Conservation (phyloP, 2,888 invertebrate genomes). For the Watsonalla cultraria region DNA sequence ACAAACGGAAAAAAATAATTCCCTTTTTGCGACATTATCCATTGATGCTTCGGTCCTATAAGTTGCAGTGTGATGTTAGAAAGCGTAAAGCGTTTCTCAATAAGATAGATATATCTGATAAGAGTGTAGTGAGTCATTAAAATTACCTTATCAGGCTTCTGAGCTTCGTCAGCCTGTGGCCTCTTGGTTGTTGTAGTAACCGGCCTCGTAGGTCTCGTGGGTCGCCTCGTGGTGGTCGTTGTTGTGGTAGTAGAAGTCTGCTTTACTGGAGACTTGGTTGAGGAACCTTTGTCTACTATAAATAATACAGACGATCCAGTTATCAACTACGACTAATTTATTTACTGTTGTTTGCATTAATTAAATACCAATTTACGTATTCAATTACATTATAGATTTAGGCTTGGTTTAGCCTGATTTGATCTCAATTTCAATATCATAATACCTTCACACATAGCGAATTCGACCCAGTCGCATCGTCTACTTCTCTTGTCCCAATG, state of each 20-base stretch:
- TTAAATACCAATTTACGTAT: too few relatives aligned
- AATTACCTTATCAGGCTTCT: conserved; percentile 50
- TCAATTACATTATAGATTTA: too few relatives aligned
- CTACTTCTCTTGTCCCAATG: conserved; percentile 86
- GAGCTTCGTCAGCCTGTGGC: conserved; percentile 38
- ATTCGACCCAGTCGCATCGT: conserved; percentile 89
- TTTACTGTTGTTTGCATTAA: too few relatives aligned
- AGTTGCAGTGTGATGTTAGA: too few relatives aligned
- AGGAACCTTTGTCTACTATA: conserved; percentile 38
- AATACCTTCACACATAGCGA: conserved; percentile 82
- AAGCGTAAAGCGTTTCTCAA: too few relatives aligned
- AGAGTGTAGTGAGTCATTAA: not conserved
- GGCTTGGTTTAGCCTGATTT: too few relatives aligned
- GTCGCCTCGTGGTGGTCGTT: conserved; percentile 25
- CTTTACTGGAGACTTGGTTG: conserved; percentile 44
- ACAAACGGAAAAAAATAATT: too few relatives aligned
- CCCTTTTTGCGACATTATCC: too few relatives aligned
- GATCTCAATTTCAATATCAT: not conserved
- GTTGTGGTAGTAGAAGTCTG: conserved; percentile 27
- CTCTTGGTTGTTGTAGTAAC: conserved; percentile 38
- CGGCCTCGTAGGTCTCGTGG: conserved; percentile 26
- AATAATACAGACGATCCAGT: not conserved
- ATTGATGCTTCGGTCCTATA: too few relatives aligned
- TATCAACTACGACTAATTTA: too few relatives aligned
- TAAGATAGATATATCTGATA: too few relatives aligned